phyloP scores from a whole-genome alignment of 1,140 invertebrate species.

The honey bee (Apis mellifera) region Amel_HAv3.1 CM009932.2:14129501-14130000 shows the following conservation, averaged over 20 bases:
- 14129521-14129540: conserved; percentile 24
- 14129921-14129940: conserved; percentile 62
- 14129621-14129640: conserved; percentile 67
- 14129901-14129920: conserved; percentile 55
- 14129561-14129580: conserved; percentile 46
- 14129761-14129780: conserved; percentile 54
- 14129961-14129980: conserved; percentile 50
- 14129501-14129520: background rate
- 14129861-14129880: conserved; percentile 49
- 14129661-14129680: conserved; percentile 45
- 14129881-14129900: conserved; percentile 49
- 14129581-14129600: conserved; percentile 53
- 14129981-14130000: conserved; percentile 46
- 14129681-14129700: conserved; percentile 65
- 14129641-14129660: conserved; percentile 64
- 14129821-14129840: conserved; percentile 23
- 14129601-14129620: conserved; percentile 68
- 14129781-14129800: conserved; percentile 30
- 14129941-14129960: conserved; percentile 50
- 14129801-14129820: conserved; percentile 41
- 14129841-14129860: conserved; percentile 3
- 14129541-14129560: conserved; percentile 33
- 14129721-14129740: background rate
- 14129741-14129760: background rate
- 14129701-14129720: conserved; percentile 42